Evolutionary conservation across 2,888 invertebrate genomes (phyloP), one percentile per base, ranked within the genome.

Genomic region (Polyploca ridens): DNA sequence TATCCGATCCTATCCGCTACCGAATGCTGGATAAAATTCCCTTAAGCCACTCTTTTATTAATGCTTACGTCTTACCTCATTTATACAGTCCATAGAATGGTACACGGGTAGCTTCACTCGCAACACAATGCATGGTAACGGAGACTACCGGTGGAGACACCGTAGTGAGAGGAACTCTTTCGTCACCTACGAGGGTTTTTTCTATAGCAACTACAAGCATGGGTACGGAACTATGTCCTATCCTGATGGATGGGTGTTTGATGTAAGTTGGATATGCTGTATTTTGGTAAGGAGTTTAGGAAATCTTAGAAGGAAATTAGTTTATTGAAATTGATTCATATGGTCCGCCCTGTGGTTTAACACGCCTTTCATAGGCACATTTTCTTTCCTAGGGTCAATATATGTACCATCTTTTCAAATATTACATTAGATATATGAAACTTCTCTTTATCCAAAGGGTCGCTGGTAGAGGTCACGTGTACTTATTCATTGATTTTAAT

Each of bases 161-260:
- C 68, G 73, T 6, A 88, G 85, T 2, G 69, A 70, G 33, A 81
- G 80, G 1, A 86, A 86, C 14, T 67, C 72, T 0, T 82, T 77
- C 59, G 68, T 78, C 19, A 88, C 90, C 0, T 94, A 94, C 73
- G 94, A 95, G 69, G 95, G 95, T 0, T 67, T 85, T 61, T 94
- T 95, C 77, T 95, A 91, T 75, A 88, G 87, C 67, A 95, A 95
- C 71, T 77, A 81, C 58, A 87, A 94, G 74, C 94, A 95, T 69
- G 95, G 95, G 0, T 95, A 95, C 69, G 95, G 95, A 0, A 79
- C 84, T 19, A 88, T 94, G 77, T 94, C 94, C 0, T 95, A 94
- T 72, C 83, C 89, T 3, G 90, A 95, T 66, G 93, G 93, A n/a
- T 79, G 79, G 0, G 84, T 90, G 0, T 93, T 89, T 66, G 83